These are phyloP conservation scores for Poecilia velifera DNA, from an alignment of 2,797 vertebrate genomes.

Conservation along the genomic window DNA sequence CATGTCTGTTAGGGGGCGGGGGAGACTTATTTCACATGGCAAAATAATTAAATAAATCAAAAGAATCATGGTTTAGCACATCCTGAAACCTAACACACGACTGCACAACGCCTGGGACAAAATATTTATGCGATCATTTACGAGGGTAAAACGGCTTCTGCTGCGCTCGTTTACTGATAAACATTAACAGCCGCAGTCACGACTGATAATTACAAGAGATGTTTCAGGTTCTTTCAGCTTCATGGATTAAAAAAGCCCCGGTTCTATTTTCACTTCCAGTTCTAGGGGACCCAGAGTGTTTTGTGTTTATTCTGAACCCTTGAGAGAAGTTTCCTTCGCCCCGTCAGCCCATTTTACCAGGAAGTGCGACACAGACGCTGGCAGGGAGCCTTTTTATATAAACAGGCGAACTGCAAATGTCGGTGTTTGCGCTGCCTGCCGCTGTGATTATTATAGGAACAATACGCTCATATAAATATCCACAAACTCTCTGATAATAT, in stretches of 20 bases:
- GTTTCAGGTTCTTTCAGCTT: background rate
- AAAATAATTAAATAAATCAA: background rate
- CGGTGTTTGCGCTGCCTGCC: constrained; percentile 33
- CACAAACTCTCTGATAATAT: constrained; percentile 9
- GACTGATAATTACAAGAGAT: background rate
- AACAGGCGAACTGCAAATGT: constrained; percentile 31
- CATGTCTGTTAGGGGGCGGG: background rate
- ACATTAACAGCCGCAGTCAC: background rate
- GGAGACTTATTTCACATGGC: background rate
- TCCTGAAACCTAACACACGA: background rate
- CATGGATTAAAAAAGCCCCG: background rate
- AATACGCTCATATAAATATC: constrained; percentile 29
- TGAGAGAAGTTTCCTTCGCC: constrained; percentile 15
- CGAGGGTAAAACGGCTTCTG: background rate
- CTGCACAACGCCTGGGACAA: background rate
- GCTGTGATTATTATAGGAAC: constrained; percentile 18
- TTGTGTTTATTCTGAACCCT: constrained; percentile 7
- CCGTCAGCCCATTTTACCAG: constrained; percentile 25
- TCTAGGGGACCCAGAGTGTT: background rate
- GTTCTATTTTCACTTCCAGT: constrained; percentile 11
- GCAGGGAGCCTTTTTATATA: constrained; percentile 24
- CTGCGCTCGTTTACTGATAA: background rate
- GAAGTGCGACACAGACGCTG: constrained; percentile 26
- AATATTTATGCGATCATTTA: background rate
- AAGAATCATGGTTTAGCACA: background rate